A percentile compares a stretch with the other conserved stretches of the same genome.
Conservation (phyloP, 2,113 vertebrate species). For the Anarrhichthys ocellatus region DNA sequence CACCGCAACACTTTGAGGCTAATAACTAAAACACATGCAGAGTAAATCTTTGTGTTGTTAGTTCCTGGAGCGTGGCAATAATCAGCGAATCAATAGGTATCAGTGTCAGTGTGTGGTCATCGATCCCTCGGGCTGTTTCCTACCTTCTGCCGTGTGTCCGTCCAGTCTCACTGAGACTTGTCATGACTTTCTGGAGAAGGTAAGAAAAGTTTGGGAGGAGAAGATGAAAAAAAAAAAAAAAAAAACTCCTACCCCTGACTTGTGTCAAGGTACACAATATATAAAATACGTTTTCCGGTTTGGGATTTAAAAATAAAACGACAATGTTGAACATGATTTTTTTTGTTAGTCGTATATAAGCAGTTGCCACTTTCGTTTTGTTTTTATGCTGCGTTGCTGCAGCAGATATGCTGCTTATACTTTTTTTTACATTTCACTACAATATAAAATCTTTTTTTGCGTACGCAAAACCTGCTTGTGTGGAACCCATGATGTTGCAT, state of each 20-base stretch:
- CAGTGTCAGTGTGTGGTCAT: not conserved
- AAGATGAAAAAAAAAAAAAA: slow-evolving; percentile 40
- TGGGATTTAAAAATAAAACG: slow-evolving; percentile 51
- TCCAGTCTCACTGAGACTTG: slow-evolving; percentile 54
- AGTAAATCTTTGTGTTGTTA: not conserved
- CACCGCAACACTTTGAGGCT: not conserved
- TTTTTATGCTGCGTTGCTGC: not conserved
- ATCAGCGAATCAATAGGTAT: slow-evolving; percentile 28
- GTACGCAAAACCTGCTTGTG: too few relatives aligned
- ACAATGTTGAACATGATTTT: not conserved
- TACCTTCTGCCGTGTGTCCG: slow-evolving; percentile 67
- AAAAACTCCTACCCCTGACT: slow-evolving; percentile 12
- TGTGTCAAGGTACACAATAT: not conserved
- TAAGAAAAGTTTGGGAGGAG: slow-evolving; percentile 70
- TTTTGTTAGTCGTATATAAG: not conserved
- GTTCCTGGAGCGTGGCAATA: not conserved
- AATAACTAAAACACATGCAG: not conserved
- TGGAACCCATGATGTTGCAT: too few relatives aligned
- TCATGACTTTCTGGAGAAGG: slow-evolving; percentile 65
- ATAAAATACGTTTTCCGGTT: not conserved
- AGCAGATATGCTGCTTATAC: too few relatives aligned
- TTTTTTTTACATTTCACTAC: too few relatives aligned
- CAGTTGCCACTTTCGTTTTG: not conserved
- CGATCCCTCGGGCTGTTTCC: slow-evolving; percentile 27
- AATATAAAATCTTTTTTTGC: too few relatives aligned